Percentiles rank a stretch among this genome's conserved stretches.
Conservation (phyloP, 2,797 vertebrate genomes). For the Champsocephalus gunnari region DNA sequence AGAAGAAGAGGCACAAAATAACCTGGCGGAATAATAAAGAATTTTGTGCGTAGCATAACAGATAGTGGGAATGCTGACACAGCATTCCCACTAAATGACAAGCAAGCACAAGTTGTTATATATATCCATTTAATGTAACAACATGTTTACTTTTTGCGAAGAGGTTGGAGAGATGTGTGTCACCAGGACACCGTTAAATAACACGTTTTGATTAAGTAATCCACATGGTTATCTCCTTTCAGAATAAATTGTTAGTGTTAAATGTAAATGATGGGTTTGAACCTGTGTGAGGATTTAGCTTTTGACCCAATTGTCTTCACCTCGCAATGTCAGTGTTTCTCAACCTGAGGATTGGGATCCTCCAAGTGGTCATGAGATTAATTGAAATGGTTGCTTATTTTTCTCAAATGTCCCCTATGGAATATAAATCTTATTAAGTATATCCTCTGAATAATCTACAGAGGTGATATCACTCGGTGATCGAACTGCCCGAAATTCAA, state of each 20-base stretch:
- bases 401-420: neutral
- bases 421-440: neutral
- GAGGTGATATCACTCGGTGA: neutral
- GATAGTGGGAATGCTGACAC: too few species aligned
- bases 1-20: too few species aligned
- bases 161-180: neutral
- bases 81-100: constrained; percentile 1
- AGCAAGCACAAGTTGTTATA: neutral
- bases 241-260: neutral
- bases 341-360: neutral
- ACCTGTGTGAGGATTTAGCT: too few species aligned
- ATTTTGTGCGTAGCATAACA: too few species aligned
- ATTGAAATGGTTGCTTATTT: neutral
- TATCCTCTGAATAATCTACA: neutral
- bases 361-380: neutral
- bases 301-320: neutral
- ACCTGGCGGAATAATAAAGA: too few species aligned
- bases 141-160: neutral
- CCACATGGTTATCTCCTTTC: constrained; percentile 11
- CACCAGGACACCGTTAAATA: neutral
- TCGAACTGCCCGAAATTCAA: too few species aligned
- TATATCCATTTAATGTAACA: neutral
- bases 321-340: neutral
- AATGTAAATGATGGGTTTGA: too few species aligned
- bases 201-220: neutral